Base-by-base conservation (phyloP, 2,797 vertebrate species). In the Arremon brunneinucha region DNA sequence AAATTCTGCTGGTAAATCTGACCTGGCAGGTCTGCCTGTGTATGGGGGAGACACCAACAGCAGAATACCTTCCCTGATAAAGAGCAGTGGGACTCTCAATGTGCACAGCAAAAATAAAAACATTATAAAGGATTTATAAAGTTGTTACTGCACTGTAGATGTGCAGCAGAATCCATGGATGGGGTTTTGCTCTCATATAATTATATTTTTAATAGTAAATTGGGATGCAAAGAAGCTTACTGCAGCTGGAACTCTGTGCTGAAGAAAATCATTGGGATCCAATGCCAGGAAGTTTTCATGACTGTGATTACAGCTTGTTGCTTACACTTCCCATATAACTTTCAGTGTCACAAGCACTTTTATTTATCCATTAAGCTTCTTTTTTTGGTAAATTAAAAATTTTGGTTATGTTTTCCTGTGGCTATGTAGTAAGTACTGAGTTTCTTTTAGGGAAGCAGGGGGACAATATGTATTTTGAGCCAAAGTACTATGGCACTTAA, bases 11-110 rank as follows among this genome's bases (percentile, higher is more conserved):
- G 69, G n/a, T 72, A 86, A 60, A 80, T 57, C 57, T 52, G 35
- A 56, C n/a, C 41, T 39, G 44, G 35, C 64, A 49, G 1, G 39
- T 90, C 55, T 76, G 30, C 15, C 41, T 89, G 10, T 0, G 0
- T 32, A 3, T 11, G n/a, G 5, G 22, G 14, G 59, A 68, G 21
- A 28, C 7, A 22, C 7, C 2, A 0, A 6, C 6, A 32, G 20
- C 49, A 30, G 9, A 63, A 32, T 20, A 17, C 0, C 37, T 69
- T 52, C 28, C n/a, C 17, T 34, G 30, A 41, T 69, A 37, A 53
- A 60, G 28, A 59, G 2, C 50, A 74, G 14, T 14, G 23, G 22
- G 35, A 47, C 24, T 16, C 74, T 76, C 8, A n/a, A 0, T 63
- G 53, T 39, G 47, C 57, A 39, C 26, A 67, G 11, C 2, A 5